Evolutionary conservation across 2,113 vertebrate species (phyloP), one percentile per base, ranked within the genome.

Genomic region (Candoia aspera): DNA sequence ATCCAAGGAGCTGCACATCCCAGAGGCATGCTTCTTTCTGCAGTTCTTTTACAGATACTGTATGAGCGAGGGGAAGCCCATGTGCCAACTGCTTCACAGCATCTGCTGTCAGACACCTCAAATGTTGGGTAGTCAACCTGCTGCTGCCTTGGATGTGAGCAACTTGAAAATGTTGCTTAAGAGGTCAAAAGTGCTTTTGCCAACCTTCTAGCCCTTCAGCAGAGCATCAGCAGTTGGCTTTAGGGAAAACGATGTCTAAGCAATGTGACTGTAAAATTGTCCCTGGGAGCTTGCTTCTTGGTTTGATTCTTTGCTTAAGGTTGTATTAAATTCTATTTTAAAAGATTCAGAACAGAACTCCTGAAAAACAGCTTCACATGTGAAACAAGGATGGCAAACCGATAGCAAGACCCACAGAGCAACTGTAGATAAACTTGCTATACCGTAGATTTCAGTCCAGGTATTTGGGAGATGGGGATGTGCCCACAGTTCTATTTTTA

Each of bases 131-230:
- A 79, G 23, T 33, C 49, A 29, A 5, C 64, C 55, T 58, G 2
- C 46, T 62, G 33, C 68, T 46, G 54, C 93, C 89, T 86, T 15
- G 57, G 62, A 3, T 84, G 68, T 84, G 46, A 94, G 55, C 57
- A 79, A 64, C 88, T 94, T 83, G 92, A 79, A 86, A 88, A 57
- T 60, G n/a, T 86, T 33, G 26, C 89, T 90, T 1, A 2, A 90
- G 89, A 64, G 26, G 4, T 85, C 24, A 64, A 26, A 46, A 42
- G 88, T 90, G 87, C 53, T 83, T 17, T 4, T 33, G 29, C 42
- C 42, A 91, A 58, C 10, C 92, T 90, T 91, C 53, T 1, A 93
- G 8, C 37, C 23, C 24, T 37, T 29, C 53, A 46, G 91, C 68
- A 1, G 26, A 90, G 89, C 42, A 42, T 24, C 37, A 37, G 1